Base-by-base conservation (phyloP, 1,140 invertebrate species). In the Sminthurinus signatus region DNA sequence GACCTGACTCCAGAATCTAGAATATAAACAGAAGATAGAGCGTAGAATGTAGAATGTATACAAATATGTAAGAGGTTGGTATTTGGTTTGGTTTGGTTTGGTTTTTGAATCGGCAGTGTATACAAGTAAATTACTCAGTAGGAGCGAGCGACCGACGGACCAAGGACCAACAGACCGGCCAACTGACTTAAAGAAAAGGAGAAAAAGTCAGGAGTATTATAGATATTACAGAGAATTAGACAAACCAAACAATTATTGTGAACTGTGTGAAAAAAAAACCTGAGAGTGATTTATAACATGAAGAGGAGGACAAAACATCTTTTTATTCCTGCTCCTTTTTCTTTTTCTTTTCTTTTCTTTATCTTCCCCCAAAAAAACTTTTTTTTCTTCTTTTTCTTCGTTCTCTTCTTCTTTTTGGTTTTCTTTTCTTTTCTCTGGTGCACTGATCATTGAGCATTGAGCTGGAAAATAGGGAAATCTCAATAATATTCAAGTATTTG, bases 241-340 rank as follows among this genome's bases (percentile, higher is more conserved):
- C 65, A 67, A 67, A 67, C 65, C 60, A 62, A 67, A 67, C 65
- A 67, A 67, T 62, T 62, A 67, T 67, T 61, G 51, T 66, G 42
- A 51, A 58, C 42, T 62, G 55, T 67, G 65, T 58, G 60, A 67
- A 67, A 55, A 58, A 62, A 61, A 50, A 42, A 44, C 5, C 27
- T 32, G 44, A 4, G 42, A 23, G 61, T 67, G 65, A 67, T 67
- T 67, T 67, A 67, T 67, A 67, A 59, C 56, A 48, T 48, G 36
- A 0, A 51, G 19, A 59, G 54, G 48, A 54, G 62, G 62, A 64
- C 62, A 64, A 58, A 58, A 44, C 62, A 58, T 17, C 32, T 48
- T 42, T 61, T 57, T 65, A 31, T 60, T 59, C 51, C 46, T 42
- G 19, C 56, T 56, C 36, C 39, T 28, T 48, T n/a, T 4, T 48